Evolutionary conservation across 2,888 invertebrate genomes (phyloP), one percentile per base, ranked within the genome.

Genomic region (Stenichneumon culpator): DNA sequence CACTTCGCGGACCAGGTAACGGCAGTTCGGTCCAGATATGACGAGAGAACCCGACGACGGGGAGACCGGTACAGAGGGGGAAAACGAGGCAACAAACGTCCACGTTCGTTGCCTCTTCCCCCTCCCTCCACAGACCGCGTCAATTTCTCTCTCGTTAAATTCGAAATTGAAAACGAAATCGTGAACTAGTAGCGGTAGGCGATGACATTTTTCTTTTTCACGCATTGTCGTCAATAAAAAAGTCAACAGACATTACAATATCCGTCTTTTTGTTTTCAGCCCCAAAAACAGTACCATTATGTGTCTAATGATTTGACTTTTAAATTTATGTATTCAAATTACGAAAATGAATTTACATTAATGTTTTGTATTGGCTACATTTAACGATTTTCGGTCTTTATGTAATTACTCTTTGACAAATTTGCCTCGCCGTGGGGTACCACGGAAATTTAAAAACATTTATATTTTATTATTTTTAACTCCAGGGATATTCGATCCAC

Each of bases 21-120:
- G 88, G 88, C 84, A 86, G 87, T 83, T 88, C 54, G 88, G 87
- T 87, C 88, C 88, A 88, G 88, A 88, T 87, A 82, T 75, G 79
- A 72, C 67, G 82, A 60, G 85, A 75, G 82, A 85, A 79, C 54
- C 65, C 72, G 75, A 50, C 70, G 79, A 67, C 32, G 75, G 32
- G 47, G 52, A 68, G 54, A 67, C 44, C 73, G 28, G 22, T 54
- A 69, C 0, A 69, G 75, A 32, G 63, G 44, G 52, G 75, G 50
- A 25, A 67, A 63, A 67, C 39, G 39, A 39, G 39, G 9, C 39
- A 39, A 39, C 11, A 5, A 39, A 39, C 36, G 77, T 65, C 54
- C 77, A 67, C 52, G 47, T 74, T 80, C 77, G 84, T 79, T 54
- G 68, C 75, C 80, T 74, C 69, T 75, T 60, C 54, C 67, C 36